A percentile compares a stretch with the other conserved stretches of the same genome.
phyloP scores from a whole-genome alignment of 2,797 vertebrate genomes.

The Netta rufina region DNA sequence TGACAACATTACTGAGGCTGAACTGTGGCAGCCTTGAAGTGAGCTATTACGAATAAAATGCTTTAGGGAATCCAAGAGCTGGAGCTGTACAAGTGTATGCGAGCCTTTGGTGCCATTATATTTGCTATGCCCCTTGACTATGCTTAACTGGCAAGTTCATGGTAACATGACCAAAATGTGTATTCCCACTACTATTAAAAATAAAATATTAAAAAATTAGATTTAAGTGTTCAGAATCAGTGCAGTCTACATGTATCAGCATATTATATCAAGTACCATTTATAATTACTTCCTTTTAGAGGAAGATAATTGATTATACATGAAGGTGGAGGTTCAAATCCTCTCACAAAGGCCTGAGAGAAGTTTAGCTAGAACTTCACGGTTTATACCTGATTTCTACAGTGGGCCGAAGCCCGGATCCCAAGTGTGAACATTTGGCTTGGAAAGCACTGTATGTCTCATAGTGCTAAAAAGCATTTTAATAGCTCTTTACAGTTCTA shows the following conservation, averaged over 20 bases:
- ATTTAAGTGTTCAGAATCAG: background rate
- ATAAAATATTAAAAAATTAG: background rate
- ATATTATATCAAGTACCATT: background rate
- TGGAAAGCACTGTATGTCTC: background rate
- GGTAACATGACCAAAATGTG: background rate
- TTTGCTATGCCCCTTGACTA: background rate
- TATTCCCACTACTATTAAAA: background rate
- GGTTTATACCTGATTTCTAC: background rate
- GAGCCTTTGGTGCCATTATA: background rate
- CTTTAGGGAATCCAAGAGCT: background rate
- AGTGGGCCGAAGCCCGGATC: background rate
- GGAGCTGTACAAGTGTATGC: background rate
- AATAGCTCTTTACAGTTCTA: background rate
- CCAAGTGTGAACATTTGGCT: background rate
- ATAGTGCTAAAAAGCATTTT: background rate
- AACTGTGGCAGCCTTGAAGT: background rate
- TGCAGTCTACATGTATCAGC: background rate
- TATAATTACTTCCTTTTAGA: background rate
- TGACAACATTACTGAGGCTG: background rate
- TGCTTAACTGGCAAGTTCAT: background rate
- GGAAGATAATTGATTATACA: background rate
- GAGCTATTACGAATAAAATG: background rate
- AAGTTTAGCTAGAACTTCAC: background rate
- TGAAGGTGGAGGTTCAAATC: background rate
- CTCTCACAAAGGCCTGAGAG: background rate